A percentile compares a stretch with the other conserved stretches of the same genome.
phyloP scores from a whole-genome alignment of 2,888 invertebrate species.

The Thumatha senex region DNA sequence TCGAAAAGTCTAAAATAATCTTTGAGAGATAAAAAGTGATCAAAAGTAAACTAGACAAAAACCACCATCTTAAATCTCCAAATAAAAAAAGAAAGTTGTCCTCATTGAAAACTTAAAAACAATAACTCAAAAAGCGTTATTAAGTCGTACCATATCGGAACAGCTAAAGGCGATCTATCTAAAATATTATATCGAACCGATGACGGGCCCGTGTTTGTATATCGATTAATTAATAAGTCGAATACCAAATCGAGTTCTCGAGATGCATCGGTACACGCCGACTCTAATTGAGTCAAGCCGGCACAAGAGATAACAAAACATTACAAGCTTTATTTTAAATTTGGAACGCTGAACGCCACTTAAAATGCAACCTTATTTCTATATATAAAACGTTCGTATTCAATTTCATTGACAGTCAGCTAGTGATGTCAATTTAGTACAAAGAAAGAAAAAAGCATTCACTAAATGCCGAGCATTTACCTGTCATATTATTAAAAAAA shows the following conservation, averaged over 20 bases:
- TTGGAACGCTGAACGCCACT: not conserved
- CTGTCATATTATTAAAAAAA: constrained; percentile 80
- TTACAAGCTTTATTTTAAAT: constrained; percentile 22
- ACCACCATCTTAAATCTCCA: too few relatives aligned
- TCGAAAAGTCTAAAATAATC: too few relatives aligned
- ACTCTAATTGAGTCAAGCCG: constrained; percentile 81
- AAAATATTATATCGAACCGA: constrained; percentile 65
- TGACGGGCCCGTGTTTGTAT: constrained; percentile 80
- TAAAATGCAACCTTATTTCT: constrained; percentile 30
- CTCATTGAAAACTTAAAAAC: constrained; percentile 21
- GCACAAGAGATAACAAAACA: constrained; percentile 68
- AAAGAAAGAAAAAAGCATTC: constrained; percentile 58
- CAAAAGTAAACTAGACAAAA: too few relatives aligned
- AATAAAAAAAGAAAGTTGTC: constrained; percentile 28
- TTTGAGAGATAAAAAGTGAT: too few relatives aligned
- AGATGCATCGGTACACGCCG: constrained; percentile 73
- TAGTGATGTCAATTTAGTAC: constrained; percentile 42
- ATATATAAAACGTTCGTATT: constrained; percentile 4
- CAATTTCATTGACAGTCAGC: not conserved
- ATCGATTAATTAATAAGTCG: constrained; percentile 84
- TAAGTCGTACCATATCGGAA: constrained; percentile 27
- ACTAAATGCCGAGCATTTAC: constrained; percentile 80
- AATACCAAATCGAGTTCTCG: constrained; percentile 71
- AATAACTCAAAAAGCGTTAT: constrained; percentile 30
- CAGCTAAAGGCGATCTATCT: constrained; percentile 60